These are phyloP conservation scores for Sicus ferrugineus DNA, from an alignment of 2,888 invertebrate species.

Conservation along the genomic window DNA sequence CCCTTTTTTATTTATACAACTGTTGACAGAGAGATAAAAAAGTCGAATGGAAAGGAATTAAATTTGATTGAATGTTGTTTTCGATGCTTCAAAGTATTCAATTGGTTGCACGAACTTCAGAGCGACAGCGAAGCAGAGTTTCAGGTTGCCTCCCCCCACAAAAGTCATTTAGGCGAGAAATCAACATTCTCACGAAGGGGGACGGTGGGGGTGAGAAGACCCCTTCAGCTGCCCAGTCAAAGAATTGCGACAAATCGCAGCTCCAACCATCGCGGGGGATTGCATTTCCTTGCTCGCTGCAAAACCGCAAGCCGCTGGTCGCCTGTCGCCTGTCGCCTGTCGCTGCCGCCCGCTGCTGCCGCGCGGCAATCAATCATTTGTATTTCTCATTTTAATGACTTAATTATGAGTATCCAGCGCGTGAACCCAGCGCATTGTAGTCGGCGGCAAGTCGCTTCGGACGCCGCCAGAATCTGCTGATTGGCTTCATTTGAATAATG, in stretches of 20 bases:
- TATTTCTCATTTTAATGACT: not conserved
- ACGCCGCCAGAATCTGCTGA: not conserved
- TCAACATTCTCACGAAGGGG: too few relatives aligned
- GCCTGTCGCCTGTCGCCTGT: not conserved
- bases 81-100: too few relatives aligned
- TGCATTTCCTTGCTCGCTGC: not conserved
- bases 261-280: not conserved
- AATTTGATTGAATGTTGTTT: too few relatives aligned
- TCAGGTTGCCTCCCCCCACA: too few relatives aligned
- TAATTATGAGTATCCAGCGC: not conserved
- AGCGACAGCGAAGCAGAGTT: too few relatives aligned
- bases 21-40: too few relatives aligned
- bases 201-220: too few relatives aligned
- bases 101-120: too few relatives aligned
- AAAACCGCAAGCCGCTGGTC: not conserved
- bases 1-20: too few relatives aligned
- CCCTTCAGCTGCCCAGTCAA: not conserved
- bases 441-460: not conserved
- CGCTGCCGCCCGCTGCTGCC: not conserved
- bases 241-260: slow-evolving; percentile 6
- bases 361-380: not conserved
- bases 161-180: too few relatives aligned
- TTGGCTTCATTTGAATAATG: not conserved
- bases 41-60: too few relatives aligned
- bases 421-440: not conserved